phyloP scores from a whole-genome alignment of 2,888 invertebrate genomes.

The Tipula helvola region DNA sequence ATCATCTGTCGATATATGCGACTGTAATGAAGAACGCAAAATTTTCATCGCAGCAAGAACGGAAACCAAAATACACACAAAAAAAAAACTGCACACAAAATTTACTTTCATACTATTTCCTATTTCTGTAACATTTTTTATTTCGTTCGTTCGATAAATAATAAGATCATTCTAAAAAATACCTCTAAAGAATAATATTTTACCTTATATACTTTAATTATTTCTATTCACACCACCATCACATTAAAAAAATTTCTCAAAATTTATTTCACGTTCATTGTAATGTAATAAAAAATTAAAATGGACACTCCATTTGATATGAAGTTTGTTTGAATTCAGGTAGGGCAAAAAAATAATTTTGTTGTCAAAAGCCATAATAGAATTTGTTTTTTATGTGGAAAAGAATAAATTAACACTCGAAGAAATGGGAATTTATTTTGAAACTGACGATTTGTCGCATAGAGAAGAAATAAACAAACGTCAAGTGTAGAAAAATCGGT shows the following conservation, averaged over 20 bases:
- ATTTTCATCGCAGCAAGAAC: background rate
- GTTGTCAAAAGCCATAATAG: background rate
- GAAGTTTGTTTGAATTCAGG: background rate
- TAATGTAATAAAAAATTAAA: background rate
- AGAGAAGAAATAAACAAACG: too few relatives aligned
- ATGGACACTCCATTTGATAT: background rate
- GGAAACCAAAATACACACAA: background rate
- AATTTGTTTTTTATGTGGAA: background rate
- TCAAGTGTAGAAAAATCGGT: too few relatives aligned
- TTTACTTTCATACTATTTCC: background rate
- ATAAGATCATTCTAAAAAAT: background rate
- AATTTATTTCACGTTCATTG: background rate
- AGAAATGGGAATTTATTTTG: too few relatives aligned
- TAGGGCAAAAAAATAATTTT: background rate
- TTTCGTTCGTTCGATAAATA: background rate
- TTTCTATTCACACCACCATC: background rate
- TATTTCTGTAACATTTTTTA: background rate
- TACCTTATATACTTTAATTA: background rate
- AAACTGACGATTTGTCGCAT: too few relatives aligned
- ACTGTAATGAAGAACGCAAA: background rate
- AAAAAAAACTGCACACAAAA: background rate
- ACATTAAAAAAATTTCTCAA: background rate
- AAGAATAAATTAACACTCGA: background rate
- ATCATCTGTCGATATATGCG: background rate
- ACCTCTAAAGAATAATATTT: background rate